Evolutionary conservation across 2,113 vertebrate genomes (phyloP), one percentile per base, ranked within the genome.

Genomic region (Vulpes ferrilata): DNA sequence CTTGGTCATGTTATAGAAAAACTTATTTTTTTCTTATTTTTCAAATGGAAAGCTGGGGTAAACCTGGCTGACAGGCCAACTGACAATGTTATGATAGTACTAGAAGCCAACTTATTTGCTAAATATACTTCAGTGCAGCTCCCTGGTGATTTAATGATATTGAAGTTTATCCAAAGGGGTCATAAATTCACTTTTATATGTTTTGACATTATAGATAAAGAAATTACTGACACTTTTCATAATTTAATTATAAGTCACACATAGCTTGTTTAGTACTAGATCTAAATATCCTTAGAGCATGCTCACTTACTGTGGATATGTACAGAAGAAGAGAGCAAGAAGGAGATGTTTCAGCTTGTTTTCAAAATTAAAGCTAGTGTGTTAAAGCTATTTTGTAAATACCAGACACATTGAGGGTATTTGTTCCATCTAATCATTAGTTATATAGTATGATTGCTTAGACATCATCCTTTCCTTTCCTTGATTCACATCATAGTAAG

Each of bases 21-120:
- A 57, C 2, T 25, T n/a, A 62, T 7, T 86, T 96, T 86, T 96
- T 84, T 87, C 53, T 32, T 73, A 64, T 27, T 69, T 96, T 93
- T 78, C 59, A 84, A 82, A 57, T 35, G 48, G 38, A 86, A 94
- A 88, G 17, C 19, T 2, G 51, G 20, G 4, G 17, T 60, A 67
- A 67, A 62, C 32, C 13, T 22, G 48, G 9, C 17, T 74, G 38
- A 73, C 19, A 67, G 35, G 35, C 67, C 57, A 51, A 88, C 4
- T 43, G 57, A 91, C 11, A 38, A 27, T 76, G 73, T 38, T 71
- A 76, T 11, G 12, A 32, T n/a, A 51, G 51, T 23, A 86, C 25
- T 53, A 65, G 92, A 90, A 88, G 60, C 43, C 35, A 84, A 67
- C 16, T 57, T 88, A 27, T 91, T 88, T 92, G 79, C 60, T 81